Base-by-base conservation (phyloP, 2,797 vertebrate genomes). In the Channallabes apus region DNA sequence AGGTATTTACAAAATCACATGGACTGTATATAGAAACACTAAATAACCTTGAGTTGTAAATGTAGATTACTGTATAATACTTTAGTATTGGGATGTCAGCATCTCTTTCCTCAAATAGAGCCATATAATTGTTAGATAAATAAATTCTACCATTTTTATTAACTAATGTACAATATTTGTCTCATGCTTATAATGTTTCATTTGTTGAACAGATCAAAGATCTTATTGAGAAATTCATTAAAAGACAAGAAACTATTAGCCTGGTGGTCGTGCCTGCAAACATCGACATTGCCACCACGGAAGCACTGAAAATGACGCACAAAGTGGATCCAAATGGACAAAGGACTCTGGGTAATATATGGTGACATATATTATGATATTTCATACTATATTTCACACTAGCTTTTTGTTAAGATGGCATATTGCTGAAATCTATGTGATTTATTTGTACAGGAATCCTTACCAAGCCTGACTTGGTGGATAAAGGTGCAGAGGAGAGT, bases 241-340 rank as follows among this genome's bases (percentile, higher is more conserved):
- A 61, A 22, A 93, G 82, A 87, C 91, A 94, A 87, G 93, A 97
- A 88, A 97, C 96, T 0, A 91, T 97, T 81, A 95, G 91, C 87
- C 88, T 97, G 90, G 94, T 96, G 17, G 96, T 96, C 64, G 94
- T 97, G 68, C 95, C 96, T 1, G 91, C 95, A 68, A 97, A 97
- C 0, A 93, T 97, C 91, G 96, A 97, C 89, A 96, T 97, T 1
- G 94, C 95, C 82, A 97, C 96, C 85, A 96, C 95, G 0, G 96
- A 97, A 90, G 96, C 96, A 0, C 87, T 97, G 91, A 93, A 92
- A 91, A 96, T 97, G 95, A 95, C 96, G n/a, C 92, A 90, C 65
- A 92, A 93, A 75, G 94, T 95, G 87, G 96, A 97, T 84, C 93
- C 94, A 4, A 22, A 38, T 0, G 96, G 96, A 65, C 92, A 96